Base-by-base conservation (phyloP, 1,140 invertebrate species). In the Microplitis mediator region DNA sequence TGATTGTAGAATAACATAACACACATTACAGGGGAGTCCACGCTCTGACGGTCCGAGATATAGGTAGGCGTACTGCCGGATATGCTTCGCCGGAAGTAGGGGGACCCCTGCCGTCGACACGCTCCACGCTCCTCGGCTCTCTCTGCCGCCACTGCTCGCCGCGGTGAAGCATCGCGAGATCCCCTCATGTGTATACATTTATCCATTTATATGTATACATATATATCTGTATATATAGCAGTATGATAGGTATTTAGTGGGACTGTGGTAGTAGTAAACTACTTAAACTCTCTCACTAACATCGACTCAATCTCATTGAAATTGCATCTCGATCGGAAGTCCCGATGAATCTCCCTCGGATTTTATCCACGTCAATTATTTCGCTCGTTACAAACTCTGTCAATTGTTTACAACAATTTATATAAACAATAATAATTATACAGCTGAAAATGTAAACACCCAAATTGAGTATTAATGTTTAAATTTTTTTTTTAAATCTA, bases 31-130 rank as follows among this genome's bases (percentile, higher is more conserved):
- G 31, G 9, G 34, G 14, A 67, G 65, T 75, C 71, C 80, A 83
- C 80, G 84, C 80, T 82, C 78, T 76, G 81, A 63, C 78, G 80
- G 81, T 51, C 70, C 73, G 78, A 81, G 81, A 84, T 82, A 81
- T 80, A 85, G 84, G 83, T 87, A 82, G 85, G 84, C 83, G 82
- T 84, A 82, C 79, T 83, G 76, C 83, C 86, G 86, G 86, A 87
- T 85, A 86, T 82, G 81, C 77, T 81, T 82, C 81, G 82, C 82
- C 86, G 85, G 85, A 87, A 86, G 84, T 85, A 82, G 82, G 85
- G 85, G 84, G 83, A 85, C 80, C 77, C 80, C 81, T 80, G 80
- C 80, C 81, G 83, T 79, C 83, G 85, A 86, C 84, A 86, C 84
- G 84, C 84, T 85, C 78, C 76, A 74, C 75, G 83, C 78, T 80